Conservation (phyloP, 2,113 vertebrate genomes). For the Pseudopipra pipra region DNA sequence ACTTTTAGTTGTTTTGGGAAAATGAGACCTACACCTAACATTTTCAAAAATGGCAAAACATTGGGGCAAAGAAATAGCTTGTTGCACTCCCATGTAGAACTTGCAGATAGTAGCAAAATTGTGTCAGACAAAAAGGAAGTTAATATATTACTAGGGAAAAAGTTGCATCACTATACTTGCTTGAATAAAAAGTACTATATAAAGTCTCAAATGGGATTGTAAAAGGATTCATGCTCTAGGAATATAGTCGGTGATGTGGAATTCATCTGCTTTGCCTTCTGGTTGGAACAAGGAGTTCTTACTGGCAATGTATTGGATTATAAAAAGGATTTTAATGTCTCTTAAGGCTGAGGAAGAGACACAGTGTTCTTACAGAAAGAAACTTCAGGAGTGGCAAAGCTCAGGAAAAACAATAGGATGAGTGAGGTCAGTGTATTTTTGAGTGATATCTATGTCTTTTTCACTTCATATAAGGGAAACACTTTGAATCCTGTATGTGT, state of each 20-base stretch:
- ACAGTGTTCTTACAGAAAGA: background rate
- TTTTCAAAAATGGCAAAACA: background rate
- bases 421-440: background rate
- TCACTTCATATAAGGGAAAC: background rate
- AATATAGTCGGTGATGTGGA: background rate
- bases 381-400: background rate
- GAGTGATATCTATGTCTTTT: background rate
- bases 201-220: background rate
- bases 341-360: background rate
- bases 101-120: background rate
- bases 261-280: constrained; percentile 13
- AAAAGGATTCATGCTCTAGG: background rate
- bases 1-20: background rate
- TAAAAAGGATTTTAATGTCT: constrained; percentile 23
- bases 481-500: background rate
- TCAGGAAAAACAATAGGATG: background rate
- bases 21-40: background rate
- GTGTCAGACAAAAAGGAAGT: background rate
- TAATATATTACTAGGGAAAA: background rate
- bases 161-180: background rate
- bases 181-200: background rate
- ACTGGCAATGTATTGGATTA: background rate
- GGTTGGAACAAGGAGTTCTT: background rate
- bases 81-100: background rate
- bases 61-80: background rate